Base-by-base conservation (phyloP, 2,113 vertebrate species). In the Oenanthe oenanthe region DNA sequence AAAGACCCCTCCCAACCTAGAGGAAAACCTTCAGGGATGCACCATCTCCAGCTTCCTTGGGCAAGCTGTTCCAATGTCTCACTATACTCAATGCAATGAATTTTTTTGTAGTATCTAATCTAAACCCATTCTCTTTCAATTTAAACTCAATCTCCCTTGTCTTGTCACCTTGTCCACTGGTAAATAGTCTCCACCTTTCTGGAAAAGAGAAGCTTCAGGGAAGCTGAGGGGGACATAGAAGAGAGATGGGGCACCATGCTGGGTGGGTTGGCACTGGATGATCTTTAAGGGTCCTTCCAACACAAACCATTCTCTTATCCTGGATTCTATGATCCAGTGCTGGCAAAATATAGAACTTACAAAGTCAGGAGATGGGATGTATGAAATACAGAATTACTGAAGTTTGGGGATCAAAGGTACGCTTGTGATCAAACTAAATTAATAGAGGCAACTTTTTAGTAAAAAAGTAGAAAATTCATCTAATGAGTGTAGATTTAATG, bases 181-280 rank as follows among this genome's bases (percentile, higher is more conserved):
- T 31, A 42, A 58, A 34, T 20, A 34, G 10, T 58, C 31, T 50
- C 20, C 36, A 12, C 29, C 20, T 42, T 85, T 40, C 43, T 29
- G 14, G 34, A 50, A 70, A 42, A 34, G 12, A 48, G 34, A 42
- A 66, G 10, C 19, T 58, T 58, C 47, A 48, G 21, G 47, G 47
- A 48, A 48, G 47, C 36, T n/a, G 31, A 70, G n/a, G 24, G 36
- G 34, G 42, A 40, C 34, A n/a, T 9, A 50, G 29, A 42, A 18
- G 18, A 50, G 40, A 60, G 24, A 50, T 50, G 18, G 9, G 22
- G 29, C 17, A 68, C 22, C 11, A 28, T 3, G 13, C 9, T 9
- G 6, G 0, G 6, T 13, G 7, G 1, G 3, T 26, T 61, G 54
- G 7, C 24, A 53, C 54, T 15, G 10, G 14, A 14, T 61, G 22